Evolutionary conservation across 1,140 invertebrate genomes (phyloP).

Genomic region (Akabosia matsudoensis): DNA sequence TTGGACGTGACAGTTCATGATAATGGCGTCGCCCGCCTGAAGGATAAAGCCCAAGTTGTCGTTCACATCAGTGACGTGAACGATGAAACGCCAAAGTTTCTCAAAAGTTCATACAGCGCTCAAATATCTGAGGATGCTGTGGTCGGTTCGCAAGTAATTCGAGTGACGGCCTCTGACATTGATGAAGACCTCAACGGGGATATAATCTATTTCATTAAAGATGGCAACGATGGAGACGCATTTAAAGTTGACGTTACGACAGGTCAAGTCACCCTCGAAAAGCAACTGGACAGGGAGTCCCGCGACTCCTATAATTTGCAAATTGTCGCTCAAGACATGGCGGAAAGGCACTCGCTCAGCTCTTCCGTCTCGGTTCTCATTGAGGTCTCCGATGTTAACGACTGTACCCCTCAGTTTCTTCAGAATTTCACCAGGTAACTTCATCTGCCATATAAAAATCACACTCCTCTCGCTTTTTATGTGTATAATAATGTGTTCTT

Average conservation of each 20-base stretch:
- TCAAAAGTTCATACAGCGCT: slow-evolving; percentile 73
- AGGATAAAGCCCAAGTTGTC: slow-evolving; percentile 83
- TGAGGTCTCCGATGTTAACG: slow-evolving; percentile 88
- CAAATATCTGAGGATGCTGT: slow-evolving; percentile 78
- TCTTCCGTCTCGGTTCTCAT: slow-evolving; percentile 73
- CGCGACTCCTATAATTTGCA: slow-evolving; percentile 73
- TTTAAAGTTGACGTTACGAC: slow-evolving; percentile 83
- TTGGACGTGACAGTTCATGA: slow-evolving; percentile 83
- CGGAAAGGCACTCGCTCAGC: slow-evolving; percentile 62
- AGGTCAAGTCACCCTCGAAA: slow-evolving; percentile 75
- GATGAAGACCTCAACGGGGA: slow-evolving; percentile 89
- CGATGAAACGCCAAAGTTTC: slow-evolving; percentile 85
- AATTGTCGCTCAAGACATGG: slow-evolving; percentile 78
- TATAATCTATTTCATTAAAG: slow-evolving; percentile 74
- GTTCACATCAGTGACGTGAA: slow-evolving; percentile 87
- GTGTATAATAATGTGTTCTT: not conserved
- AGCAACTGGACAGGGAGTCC: slow-evolving; percentile 78
- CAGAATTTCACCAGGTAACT: slow-evolving; percentile 53
- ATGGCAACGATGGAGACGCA: slow-evolving; percentile 72
- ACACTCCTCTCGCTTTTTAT: too few species aligned
- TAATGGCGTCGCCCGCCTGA: slow-evolving; percentile 73
- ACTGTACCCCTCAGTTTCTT: slow-evolving; percentile 80
- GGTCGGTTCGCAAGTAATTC: slow-evolving; percentile 73
- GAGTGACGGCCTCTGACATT: slow-evolving; percentile 78
- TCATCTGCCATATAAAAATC: too few species aligned